phyloP scores from a whole-genome alignment of 2,797 vertebrate species.

The Xiphorhynchus erythropygius region DNA sequence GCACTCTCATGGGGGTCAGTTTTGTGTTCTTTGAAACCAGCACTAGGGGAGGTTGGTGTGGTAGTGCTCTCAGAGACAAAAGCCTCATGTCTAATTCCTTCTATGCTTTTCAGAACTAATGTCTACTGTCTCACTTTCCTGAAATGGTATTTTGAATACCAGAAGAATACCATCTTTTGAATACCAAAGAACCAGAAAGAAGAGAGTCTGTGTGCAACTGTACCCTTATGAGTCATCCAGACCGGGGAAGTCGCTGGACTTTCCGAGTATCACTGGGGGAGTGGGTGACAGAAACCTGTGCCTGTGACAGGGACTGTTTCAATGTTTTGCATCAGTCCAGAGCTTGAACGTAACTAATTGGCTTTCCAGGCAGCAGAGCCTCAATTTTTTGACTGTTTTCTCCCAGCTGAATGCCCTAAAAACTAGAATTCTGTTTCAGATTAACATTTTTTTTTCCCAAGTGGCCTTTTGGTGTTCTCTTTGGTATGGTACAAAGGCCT shows the following conservation, averaged over 20 bases:
- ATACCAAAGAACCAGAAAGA: neutral
- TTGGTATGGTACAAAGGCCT: neutral
- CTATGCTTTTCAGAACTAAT: neutral
- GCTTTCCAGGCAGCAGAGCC: neutral
- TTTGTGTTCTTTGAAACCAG: accelerated
- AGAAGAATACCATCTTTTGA: too few species aligned
- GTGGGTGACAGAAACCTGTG: neutral
- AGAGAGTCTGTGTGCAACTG: neutral
- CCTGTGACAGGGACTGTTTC: neutral
- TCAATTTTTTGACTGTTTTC: neutral
- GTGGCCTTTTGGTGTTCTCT: neutral
- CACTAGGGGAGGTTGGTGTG: neutral
- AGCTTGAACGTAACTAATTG: neutral
- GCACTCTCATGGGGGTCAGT: accelerated
- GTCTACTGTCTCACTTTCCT: neutral
- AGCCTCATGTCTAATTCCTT: neutral
- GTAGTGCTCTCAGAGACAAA: neutral
- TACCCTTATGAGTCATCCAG: neutral
- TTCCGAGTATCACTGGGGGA: accelerated
- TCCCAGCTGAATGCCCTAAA: neutral
- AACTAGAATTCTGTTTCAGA: neutral
- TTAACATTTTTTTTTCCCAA: neutral
- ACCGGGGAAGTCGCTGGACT: accelerated
- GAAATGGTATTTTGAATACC: neutral
- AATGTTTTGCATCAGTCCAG: neutral